These are phyloP conservation scores for Phortica variegata DNA, from an alignment of 1,140 invertebrate genomes.

Conservation along the genomic window DNA sequence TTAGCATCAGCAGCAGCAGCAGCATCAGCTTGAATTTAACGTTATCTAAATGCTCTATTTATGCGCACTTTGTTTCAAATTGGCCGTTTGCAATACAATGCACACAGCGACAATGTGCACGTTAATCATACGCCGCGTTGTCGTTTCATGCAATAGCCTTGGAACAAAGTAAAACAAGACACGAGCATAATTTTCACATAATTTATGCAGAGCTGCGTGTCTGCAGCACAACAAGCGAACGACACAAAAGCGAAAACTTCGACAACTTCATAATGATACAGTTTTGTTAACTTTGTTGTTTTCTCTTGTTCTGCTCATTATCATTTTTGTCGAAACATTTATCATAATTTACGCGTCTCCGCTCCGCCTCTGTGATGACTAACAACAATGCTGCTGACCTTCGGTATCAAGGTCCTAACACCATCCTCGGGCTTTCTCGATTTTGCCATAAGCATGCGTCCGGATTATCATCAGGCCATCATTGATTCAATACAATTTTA, in stretches of 20 bases:
- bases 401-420: conserved; percentile 65
- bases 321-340: conserved; percentile 13
- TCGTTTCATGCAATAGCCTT: conserved; percentile 41
- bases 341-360: conserved; percentile 48
- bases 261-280: conserved; percentile 52
- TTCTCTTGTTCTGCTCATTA: not conserved
- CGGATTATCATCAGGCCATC: conserved; percentile 92
- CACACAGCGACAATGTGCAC: too few relatives aligned
- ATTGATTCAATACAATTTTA: conserved; percentile 91
- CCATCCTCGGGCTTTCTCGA: conserved; percentile 83
- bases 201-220: too few relatives aligned
- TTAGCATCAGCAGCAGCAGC: too few relatives aligned
- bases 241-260: conserved; percentile 21
- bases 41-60: too few relatives aligned
- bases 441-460: conserved; percentile 89
- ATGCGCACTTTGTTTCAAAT: too few relatives aligned
- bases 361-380: not conserved
- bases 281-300: conserved; percentile 40
- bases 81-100: too few relatives aligned
- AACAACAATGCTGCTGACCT: too few relatives aligned
- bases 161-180: conserved; percentile 36
- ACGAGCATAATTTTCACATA: conserved; percentile 3
- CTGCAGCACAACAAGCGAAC: conserved; percentile 1
- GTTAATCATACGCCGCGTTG: conserved; percentile 52
- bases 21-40: too few relatives aligned